These are phyloP conservation scores for Aplodontia rufa DNA, from an alignment of 2,113 vertebrate species.

Conservation along the genomic window DNA sequence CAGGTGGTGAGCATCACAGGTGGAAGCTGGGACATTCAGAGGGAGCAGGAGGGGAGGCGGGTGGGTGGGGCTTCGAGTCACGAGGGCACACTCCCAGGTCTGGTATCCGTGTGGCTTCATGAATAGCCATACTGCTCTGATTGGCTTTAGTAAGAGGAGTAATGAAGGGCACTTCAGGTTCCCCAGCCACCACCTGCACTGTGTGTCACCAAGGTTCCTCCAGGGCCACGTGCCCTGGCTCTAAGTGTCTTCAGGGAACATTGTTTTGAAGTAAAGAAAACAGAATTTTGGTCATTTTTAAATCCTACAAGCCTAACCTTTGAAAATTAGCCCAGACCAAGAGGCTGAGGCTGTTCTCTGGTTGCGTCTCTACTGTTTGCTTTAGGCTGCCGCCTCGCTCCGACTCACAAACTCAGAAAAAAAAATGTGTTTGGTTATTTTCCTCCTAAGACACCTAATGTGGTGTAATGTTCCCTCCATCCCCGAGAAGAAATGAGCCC, in stretches of 20 bases:
- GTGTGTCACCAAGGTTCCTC: fast-evolving
- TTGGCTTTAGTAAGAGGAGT: neutral
- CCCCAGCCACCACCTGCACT: neutral
- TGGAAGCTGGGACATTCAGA: fast-evolving
- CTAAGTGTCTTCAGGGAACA: neutral
- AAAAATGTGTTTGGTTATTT: neutral
- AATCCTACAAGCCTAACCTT: neutral
- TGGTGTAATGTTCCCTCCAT: neutral
- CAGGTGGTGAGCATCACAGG: fast-evolving
- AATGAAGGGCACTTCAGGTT: neutral
- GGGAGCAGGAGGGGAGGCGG: fast-evolving
- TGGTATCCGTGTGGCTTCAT: fast-evolving
- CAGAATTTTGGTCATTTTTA: neutral
- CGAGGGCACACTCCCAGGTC: too few species aligned
- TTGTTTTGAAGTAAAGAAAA: neutral
- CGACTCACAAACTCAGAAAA: neutral
- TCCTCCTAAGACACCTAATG: constrained; percentile 50
- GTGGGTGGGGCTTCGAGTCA: too few species aligned
- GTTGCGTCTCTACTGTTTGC: fast-evolving
- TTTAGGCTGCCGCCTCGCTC: fast-evolving
- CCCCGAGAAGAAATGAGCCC: constrained; percentile 55
- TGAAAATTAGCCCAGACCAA: neutral
- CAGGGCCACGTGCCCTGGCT: too few species aligned
- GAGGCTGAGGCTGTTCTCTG: fast-evolving
- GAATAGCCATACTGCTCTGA: fast-evolving